Evolutionary conservation across 2,888 invertebrate genomes (phyloP).

Genomic region (Drosophila tripunctata): DNA sequence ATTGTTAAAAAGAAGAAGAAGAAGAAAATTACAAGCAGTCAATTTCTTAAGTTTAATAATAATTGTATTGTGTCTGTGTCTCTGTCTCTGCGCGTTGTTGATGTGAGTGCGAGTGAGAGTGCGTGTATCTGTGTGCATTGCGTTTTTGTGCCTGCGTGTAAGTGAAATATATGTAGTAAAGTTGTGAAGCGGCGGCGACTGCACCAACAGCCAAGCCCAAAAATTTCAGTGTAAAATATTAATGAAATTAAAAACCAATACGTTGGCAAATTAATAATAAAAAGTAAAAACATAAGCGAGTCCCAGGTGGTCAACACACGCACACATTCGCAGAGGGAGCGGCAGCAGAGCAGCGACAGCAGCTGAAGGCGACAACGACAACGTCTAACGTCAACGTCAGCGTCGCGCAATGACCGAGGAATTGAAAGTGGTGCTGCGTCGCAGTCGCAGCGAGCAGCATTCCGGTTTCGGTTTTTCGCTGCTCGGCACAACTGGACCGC

Average conservation of each 20-base stretch:
- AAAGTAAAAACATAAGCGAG: constrained; percentile 47
- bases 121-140: constrained; percentile 25
- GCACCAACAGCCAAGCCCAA: constrained; percentile 80
- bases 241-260: constrained; percentile 26
- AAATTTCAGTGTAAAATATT: constrained; percentile 68
- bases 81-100: no score
- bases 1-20: constrained; percentile 52
- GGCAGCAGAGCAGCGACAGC: constrained; percentile 40
- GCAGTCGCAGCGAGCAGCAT: constrained; percentile 92
- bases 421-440: constrained; percentile 93
- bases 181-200: constrained; percentile 42
- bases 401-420: constrained; percentile 88
- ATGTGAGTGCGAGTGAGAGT: constrained; percentile 30
- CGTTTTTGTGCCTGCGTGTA: constrained; percentile 53
- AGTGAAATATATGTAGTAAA: constrained; percentile 60
- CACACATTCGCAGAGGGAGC: constrained; percentile 51
- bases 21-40: constrained; percentile 46
- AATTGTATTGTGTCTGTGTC: constrained; percentile 29
- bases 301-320: constrained; percentile 55
- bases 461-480: constrained; percentile 96
- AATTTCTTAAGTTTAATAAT: constrained; percentile 58
- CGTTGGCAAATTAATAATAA: constrained; percentile 52
- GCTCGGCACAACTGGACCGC: constrained; percentile 95
- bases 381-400: constrained; percentile 46
- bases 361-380: constrained; percentile 44